Evolutionary conservation across 2,113 vertebrate genomes (phyloP).

Genomic region (Gymnorhina tibicen): DNA sequence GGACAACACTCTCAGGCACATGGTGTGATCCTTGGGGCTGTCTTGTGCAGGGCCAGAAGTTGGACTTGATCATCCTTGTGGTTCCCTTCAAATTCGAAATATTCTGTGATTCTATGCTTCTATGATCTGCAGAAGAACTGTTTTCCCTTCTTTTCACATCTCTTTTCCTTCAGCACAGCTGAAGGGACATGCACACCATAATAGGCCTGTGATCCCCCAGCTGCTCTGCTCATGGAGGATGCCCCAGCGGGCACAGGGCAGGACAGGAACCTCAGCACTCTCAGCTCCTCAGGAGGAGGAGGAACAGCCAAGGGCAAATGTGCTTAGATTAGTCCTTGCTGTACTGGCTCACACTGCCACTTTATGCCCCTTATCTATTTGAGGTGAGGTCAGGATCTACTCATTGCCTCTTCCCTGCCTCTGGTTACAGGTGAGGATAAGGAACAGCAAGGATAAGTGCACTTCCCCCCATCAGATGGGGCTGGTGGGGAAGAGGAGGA

Average conservation of each 20-base stretch:
- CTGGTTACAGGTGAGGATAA: not conserved
- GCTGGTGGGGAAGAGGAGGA: not conserved
- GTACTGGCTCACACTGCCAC: accelerated
- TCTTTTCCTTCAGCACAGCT: not conserved
- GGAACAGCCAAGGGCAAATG: not conserved
- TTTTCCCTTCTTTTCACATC: not conserved
- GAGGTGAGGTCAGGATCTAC: not conserved
- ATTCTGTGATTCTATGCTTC: not conserved
- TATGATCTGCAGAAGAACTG: not conserved
- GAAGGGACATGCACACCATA: accelerated
- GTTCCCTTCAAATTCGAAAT: not conserved
- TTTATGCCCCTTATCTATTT: not conserved
- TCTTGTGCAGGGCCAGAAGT: not conserved
- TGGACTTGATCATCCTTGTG: not conserved
- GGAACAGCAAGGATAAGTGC: not conserved
- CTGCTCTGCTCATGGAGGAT: not conserved
- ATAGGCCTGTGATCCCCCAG: accelerated
- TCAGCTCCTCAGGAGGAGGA: not conserved
- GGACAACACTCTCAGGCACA: not conserved
- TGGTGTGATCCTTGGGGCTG: not conserved
- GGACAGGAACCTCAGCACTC: not conserved
- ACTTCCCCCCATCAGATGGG: not conserved
- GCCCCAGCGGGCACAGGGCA: not conserved
- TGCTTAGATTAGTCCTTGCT: not conserved
- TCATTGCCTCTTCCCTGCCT: not conserved